phyloP scores from a whole-genome alignment of 2,113 vertebrate genomes.

The Pachypanchax playfairii region DNA sequence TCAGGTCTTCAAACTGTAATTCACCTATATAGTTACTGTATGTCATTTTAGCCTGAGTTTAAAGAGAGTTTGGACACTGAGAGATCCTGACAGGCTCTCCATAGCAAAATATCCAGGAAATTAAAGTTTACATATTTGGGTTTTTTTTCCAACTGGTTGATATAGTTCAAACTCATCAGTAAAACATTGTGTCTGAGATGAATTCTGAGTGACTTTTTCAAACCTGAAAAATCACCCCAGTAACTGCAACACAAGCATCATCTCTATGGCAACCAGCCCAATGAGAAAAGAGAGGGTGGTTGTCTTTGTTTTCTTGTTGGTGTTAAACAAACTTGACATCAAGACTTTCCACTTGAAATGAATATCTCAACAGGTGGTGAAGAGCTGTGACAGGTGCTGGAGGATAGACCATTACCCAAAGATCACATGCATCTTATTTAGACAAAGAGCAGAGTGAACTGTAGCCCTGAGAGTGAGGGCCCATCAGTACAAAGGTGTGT shows the following conservation, averaged over 20 bases:
- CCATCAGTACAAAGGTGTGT: conserved; percentile 50
- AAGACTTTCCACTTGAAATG: neutral
- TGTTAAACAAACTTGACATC: neutral
- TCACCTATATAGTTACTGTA: no score
- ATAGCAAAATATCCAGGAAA: no score
- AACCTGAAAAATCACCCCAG: conserved; percentile 11
- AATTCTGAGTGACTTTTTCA: conserved; percentile 1
- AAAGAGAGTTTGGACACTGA: no score
- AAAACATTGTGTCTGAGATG: neutral
- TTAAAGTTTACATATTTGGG: no score
- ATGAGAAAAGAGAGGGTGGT: neutral
- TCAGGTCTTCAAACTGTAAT: no score
- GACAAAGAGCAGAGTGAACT: conserved; percentile 42
- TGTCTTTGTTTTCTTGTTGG: neutral
- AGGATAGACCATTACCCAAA: no score
- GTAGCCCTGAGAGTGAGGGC: conserved; percentile 10
- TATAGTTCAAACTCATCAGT: no score
- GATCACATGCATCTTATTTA: conserved; percentile 34
- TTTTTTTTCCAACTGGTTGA: no score
- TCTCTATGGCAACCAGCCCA: conserved; percentile 43
- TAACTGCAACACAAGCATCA: neutral
- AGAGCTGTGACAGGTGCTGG: no score
- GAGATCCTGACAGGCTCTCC: no score
- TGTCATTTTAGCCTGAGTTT: no score
- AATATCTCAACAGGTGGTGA: neutral